These are phyloP conservation scores for Cyclophora punctaria DNA, from an alignment of 2,888 invertebrate genomes.

Conservation along the genomic window DNA sequence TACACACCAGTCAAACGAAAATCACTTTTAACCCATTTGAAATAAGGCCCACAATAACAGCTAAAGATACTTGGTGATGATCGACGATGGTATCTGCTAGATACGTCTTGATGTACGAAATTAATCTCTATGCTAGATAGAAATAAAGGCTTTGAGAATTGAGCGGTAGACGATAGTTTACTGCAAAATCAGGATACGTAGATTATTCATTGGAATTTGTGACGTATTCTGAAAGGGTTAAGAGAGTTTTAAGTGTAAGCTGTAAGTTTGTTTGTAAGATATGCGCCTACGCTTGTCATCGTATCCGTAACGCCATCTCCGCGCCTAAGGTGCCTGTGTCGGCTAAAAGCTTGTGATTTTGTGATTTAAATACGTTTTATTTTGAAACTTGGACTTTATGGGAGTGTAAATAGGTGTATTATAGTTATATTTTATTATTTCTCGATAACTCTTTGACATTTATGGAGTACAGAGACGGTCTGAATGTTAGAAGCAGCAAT, in stretches of 20 bases:
- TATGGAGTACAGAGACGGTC: neutral
- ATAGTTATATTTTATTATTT: neutral
- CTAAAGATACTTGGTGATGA: neutral
- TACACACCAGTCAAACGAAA: conserved; percentile 1
- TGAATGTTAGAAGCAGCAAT: too few species aligned
- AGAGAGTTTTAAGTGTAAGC: neutral
- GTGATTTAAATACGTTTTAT: conserved; percentile 39
- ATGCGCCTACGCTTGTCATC: conserved; percentile 59
- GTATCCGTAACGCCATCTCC: conserved; percentile 48
- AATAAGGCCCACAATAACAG: neutral
- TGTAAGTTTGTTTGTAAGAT: conserved; percentile 9
- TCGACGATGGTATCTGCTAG: conserved; percentile 6
- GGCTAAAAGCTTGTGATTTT: conserved; percentile 23
- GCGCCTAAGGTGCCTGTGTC: conserved; percentile 36
- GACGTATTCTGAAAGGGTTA: too few species aligned
- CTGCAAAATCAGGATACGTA: too few species aligned
- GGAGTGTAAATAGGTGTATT: conserved; percentile 4
- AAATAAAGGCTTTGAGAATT: conserved; percentile 5
- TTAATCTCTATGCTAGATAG: conserved; percentile 3
- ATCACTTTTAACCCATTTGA: rapidly evolving
- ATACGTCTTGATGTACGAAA: conserved; percentile 1
- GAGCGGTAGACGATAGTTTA: neutral
- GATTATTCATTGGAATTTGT: too few species aligned
- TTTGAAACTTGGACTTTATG: conserved; percentile 13
- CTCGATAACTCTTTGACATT: conserved; percentile 1